These are phyloP conservation scores for Agonopterix subpropinquella DNA, from an alignment of 2,888 invertebrate species.

Conservation along the genomic window DNA sequence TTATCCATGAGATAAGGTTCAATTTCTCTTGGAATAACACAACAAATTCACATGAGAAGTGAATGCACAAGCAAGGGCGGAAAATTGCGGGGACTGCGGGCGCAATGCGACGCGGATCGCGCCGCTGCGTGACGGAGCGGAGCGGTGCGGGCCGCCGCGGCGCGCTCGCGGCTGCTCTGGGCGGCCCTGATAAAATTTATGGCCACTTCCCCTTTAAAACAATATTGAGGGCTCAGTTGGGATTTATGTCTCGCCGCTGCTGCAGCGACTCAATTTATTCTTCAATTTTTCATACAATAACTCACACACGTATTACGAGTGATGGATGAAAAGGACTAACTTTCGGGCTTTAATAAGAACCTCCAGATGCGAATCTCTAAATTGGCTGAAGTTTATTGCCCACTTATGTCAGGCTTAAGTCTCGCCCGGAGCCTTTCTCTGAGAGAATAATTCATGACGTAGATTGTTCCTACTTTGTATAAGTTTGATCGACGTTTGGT, in stretches of 20 bases:
- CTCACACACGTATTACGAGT: slow-evolving; percentile 76
- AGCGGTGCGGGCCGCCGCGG: slow-evolving; percentile 21
- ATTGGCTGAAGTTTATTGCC: slow-evolving; percentile 76
- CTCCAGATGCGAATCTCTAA: slow-evolving; percentile 76
- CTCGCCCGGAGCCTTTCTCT: slow-evolving; percentile 70
- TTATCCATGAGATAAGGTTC: slow-evolving; percentile 37
- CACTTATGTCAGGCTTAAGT: slow-evolving; percentile 76
- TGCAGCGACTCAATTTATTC: slow-evolving; percentile 77
- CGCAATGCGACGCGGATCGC: slow-evolving; percentile 25
- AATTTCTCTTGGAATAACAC: slow-evolving; percentile 48
- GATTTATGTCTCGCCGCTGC: slow-evolving; percentile 76
- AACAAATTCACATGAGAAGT: slow-evolving; percentile 54
- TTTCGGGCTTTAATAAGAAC: slow-evolving; percentile 76
- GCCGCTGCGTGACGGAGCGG: slow-evolving; percentile 16
- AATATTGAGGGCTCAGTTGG: slow-evolving; percentile 77
- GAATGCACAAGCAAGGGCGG: slow-evolving; percentile 58
- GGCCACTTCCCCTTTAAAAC: slow-evolving; percentile 77
- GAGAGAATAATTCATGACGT: slow-evolving; percentile 72
- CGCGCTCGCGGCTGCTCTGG: slow-evolving; percentile 50
- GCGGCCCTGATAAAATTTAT: slow-evolving; percentile 76
- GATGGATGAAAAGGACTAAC: slow-evolving; percentile 77
- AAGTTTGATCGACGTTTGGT: slow-evolving; percentile 59
- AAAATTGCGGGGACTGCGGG: slow-evolving; percentile 53
- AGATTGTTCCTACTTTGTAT: slow-evolving; percentile 65
- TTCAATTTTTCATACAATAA: slow-evolving; percentile 77